Base-by-base conservation (phyloP, 2,797 vertebrate species). In the Dryobates pubescens region DNA sequence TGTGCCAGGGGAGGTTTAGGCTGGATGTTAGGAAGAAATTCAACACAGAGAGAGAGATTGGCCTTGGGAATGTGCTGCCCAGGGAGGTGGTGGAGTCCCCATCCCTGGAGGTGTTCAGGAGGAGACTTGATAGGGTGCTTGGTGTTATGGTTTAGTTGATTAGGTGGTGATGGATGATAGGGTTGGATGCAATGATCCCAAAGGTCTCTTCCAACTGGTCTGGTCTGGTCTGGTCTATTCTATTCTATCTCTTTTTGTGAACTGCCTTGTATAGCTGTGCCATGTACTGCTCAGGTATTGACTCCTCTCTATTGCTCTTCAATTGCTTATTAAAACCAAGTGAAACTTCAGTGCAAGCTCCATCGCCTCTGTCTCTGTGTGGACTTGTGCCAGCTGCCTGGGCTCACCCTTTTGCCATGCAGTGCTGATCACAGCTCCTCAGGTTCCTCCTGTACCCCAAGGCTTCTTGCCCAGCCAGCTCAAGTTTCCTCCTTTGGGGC, bases 341-440 rank as follows among this genome's bases (percentile, higher is more conserved):
- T 32, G 49, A 38, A 38, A 23, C 41, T 69, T n/a, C 15, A 12
- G 10, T 32, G 16, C 27, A 30, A 29, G 29, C 20, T 32, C 17
- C 22, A 4, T 18, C 58, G 51, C 0, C 0, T 27, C 11, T 16
- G 7, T 15, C 69, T 79, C 2, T 0, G 1, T 34, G 26, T 24
- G 58, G 26, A 4, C 17, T 62, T 45, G 7, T 0, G 10, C 47
- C 74, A 56, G 64, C 63, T 38, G 45, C 64, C 53, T 34, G n/a
- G 38, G 59, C 45, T 26, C 38, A 22, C 26, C 18, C 8, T 19
- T 53, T 41, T 6, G 24, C 77, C 1, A 0, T 26, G 29, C 63
- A 17, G 56, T 34, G 58, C 58, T 71, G 58, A 18, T 54, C 26
- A 0, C 11, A 27, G 68, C 49, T 73, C 47, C 34, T 47, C 6